These are phyloP conservation scores for Hemicordylus capensis DNA, from an alignment of 2,113 vertebrate species.

Conservation along the genomic window DNA sequence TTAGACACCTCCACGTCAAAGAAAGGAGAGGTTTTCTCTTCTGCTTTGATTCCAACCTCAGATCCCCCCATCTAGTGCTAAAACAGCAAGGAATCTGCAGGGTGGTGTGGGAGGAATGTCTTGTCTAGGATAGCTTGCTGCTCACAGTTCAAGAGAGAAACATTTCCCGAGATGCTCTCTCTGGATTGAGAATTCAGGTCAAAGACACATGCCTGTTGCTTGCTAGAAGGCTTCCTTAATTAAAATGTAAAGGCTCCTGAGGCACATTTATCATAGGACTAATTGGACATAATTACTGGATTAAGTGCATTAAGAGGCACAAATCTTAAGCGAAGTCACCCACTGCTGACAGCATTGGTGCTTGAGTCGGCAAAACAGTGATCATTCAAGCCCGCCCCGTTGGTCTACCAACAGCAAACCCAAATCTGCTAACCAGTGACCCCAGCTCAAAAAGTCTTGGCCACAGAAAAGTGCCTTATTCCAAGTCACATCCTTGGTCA, in stretches of 20 bases:
- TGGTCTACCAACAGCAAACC: too few species aligned
- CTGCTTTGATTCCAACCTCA: too few species aligned
- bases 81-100: too few species aligned
- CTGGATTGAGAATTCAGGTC: neutral
- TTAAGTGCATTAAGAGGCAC: neutral
- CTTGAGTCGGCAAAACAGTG: neutral
- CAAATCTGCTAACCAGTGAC: too few species aligned
- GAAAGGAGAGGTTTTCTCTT: too few species aligned
- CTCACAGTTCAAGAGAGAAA: neutral
- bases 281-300: neutral
- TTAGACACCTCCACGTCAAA: too few species aligned
- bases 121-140: too few species aligned
- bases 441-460: too few species aligned
- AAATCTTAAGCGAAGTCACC: neutral
- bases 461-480: too few species aligned
- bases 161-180: neutral
- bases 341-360: fast-evolving
- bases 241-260: neutral
- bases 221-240: neutral
- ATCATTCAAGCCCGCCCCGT: neutral
- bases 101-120: too few species aligned
- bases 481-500: too few species aligned
- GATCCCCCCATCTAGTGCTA: too few species aligned
- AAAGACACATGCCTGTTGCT: neutral
- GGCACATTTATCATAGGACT: fast-evolving